Evolutionary conservation across 2,113 vertebrate species (phyloP), one percentile per base, ranked within the genome.

Genomic region (Acanthochromis polyacanthus): DNA sequence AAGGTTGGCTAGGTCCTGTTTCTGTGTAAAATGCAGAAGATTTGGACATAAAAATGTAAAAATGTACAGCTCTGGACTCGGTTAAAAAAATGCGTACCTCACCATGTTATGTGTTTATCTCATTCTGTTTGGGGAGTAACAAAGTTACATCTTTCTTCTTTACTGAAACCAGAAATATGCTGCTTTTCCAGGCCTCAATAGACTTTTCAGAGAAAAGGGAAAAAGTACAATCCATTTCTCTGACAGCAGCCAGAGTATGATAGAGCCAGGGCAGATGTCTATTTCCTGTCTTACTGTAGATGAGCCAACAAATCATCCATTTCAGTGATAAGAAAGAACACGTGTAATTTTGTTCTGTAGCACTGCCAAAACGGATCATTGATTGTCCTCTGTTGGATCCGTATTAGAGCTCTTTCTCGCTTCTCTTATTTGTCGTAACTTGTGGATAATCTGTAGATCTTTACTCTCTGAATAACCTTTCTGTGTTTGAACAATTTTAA

Each of bases 401-500:
- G 51, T 48, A 40, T 60, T 65, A 23, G 12, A 78, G 15, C 43
- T 20, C 25, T 32, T 53, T 46, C 1, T 38, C 15, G 14, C 20
- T 36, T 74, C 25, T 53, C 16, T 22, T 62, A 38, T 80, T 58
- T 60, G n/a, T 67, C 20, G 11, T 23, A 28, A 65, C 46, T 17
- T 59, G 50, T 36, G 64, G 53, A 78, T 74, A 16, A 76, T 46
- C 32, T 57, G 15, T 2, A 38, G 66, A 51, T 57, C 32, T 56
- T 22, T 52, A 16, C 30, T 70, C 36, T 79, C 55, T 68, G 36
- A 40, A 38, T 66, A 28, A 76, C 53, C 46, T 58, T 73, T 70
- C 64, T 48, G 25, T 72, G 60, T 66, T 70, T 0, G 1, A 79
- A 80, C 48, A 28, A 16, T 62, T 86, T 48, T 25, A 71, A 53